Base-by-base conservation (phyloP, 2,888 invertebrate genomes). In the Tiliacea citrago region DNA sequence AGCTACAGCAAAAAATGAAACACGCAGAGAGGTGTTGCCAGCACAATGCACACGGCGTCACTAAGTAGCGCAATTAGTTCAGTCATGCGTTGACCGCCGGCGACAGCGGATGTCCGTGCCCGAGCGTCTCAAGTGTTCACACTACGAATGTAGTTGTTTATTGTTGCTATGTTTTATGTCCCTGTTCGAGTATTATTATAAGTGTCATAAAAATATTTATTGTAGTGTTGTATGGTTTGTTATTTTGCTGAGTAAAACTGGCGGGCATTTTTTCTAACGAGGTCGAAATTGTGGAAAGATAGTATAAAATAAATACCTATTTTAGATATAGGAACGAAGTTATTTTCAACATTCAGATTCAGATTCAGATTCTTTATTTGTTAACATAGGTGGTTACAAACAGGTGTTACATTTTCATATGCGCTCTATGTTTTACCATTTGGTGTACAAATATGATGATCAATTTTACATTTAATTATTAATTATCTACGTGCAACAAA, bases 11-110 rank as follows among this genome's bases (percentile, higher is more conserved):
- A 68, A 66, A 75, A 49, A 55, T 18, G 16, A 62, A 58, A 76
- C 66, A 68, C 61, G 69, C 68, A 51, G 9, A 8, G 68, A 81
- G 82, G 67, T 81, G 80, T 75, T 76, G 81, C 86, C 65, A 79
- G 63, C 62, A 70, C 66, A 80, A 73, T 63, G 74, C 71, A 85
- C 86, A 81, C 73, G 47, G 65, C 68, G 70, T 78, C 74, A 81
- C 70, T 89, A 88, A 92, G 90, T 92, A 85, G 91, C 81, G 87
- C 89, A 91, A 92, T 92, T 90, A 92, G 86, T 45, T 86, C 90
- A 88, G 84, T 86, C 88, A 86, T 84, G 89, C 88, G 88, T 81
- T 82, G 87, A 77, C 86, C 87, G 82, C 82, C 75, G 78, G 47
- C 79, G 70, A 73, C 83, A 61, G 68, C 90, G 88, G 90, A 92